Evolutionary conservation across 2,113 vertebrate species (phyloP), one percentile per base, ranked within the genome.

Genomic region (Glaucidium brasilianum): DNA sequence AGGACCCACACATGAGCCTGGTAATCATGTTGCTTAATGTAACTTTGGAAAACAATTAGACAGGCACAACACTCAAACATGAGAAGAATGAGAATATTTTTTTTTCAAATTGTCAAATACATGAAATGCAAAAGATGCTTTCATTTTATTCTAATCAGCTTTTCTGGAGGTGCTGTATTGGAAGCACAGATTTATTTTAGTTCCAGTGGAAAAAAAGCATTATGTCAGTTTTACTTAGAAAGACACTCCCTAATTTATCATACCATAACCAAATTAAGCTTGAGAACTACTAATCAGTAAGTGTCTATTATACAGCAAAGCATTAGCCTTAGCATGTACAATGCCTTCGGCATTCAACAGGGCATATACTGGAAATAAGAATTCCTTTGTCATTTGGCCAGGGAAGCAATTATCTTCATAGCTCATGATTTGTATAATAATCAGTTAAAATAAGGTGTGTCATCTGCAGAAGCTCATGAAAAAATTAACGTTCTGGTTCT

Each of bases 271-370:
- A 96, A 96, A 96, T 68, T 85, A 92, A 88, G 76, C 67, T 90
- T 94, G 89, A 96, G 94, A 97, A 94, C 90, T 92, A 88, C 71
- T 95, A 96, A 96, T 96, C 86, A 93, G 91, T 87, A 95, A 67
- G 11, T 89, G 62, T 80, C 66, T 95, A 94, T 95, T 94, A 96
- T 89, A 88, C 27, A 83, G 85, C 49, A 94, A 82, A 93, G 83
- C 83, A 87, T 97, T 89, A 95, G 88, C 92, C 90, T 96, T 97
- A 96, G 97, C 97, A 96, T 93, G 96, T 88, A 96, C 75, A 92
- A 81, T 93, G 97, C 94, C 96, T 96, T 95, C 0, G 64, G 96
- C 95, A 81, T 85, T 96, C 95, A 95, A 71, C 77, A 94, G 83
- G 74, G 64, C 66, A 92, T 85, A 95, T 35, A 21, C 75, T 97